Conservation (phyloP, 1,140 invertebrate species). For the Drosophila suzukii region DNA sequence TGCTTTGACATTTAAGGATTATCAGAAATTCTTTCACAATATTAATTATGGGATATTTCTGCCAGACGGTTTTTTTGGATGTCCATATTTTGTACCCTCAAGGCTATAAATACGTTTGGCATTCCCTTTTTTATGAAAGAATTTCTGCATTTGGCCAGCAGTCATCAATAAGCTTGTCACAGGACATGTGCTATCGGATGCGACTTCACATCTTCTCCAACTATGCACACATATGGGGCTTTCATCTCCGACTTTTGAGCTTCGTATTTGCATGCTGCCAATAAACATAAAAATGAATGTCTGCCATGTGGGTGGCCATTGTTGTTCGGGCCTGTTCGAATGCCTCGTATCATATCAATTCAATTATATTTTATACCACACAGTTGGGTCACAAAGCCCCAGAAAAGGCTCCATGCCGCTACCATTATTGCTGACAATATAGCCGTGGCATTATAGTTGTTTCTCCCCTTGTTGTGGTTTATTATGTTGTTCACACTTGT, state of each 20-base stretch:
- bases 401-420: slow-evolving; percentile 28
- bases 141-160: slow-evolving; percentile 40
- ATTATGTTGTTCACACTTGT: slow-evolving; percentile 27
- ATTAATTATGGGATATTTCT: not conserved
- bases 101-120: not conserved
- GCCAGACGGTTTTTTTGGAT: slow-evolving; percentile 5
- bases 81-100: too few species aligned
- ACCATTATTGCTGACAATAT: slow-evolving; percentile 29
- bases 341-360: slow-evolving; percentile 44
- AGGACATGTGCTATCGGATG: slow-evolving; percentile 13
- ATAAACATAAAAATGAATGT: slow-evolving; percentile 60
- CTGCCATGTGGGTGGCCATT: slow-evolving; percentile 33
- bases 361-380: slow-evolving; percentile 52
- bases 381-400: slow-evolving; percentile 35
- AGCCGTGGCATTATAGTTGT: not conserved
- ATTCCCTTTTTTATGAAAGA: slow-evolving; percentile 10
- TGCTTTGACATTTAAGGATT: too few species aligned
- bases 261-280: slow-evolving; percentile 42
- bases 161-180: slow-evolving; percentile 50
- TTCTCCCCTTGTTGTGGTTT: slow-evolving; percentile 5
- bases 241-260: slow-evolving; percentile 18
- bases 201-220: not conserved
- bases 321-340: slow-evolving; percentile 31
- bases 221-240: not conserved
- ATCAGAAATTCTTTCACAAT: too few species aligned